Evolutionary conservation across 2,888 invertebrate genomes (phyloP).

Genomic region (Drosophila pegasa): DNA sequence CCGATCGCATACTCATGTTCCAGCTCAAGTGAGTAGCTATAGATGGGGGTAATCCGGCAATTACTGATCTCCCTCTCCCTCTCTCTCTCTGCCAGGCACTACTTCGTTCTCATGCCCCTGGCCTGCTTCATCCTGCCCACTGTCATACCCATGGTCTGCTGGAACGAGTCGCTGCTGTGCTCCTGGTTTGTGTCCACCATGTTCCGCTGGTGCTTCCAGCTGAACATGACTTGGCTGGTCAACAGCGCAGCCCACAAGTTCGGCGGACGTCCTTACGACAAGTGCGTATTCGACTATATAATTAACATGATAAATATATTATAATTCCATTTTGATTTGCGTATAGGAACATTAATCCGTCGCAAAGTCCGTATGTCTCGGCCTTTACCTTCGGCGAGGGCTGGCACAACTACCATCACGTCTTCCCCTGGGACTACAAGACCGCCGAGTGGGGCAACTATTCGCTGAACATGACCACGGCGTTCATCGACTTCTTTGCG

Average conservation of each 20-base stretch:
- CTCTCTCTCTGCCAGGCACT: conserved; percentile 86
- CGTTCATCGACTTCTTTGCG: conserved; percentile 92
- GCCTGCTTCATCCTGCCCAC: conserved; percentile 92
- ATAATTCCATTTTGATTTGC: not conserved
- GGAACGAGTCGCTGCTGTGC: conserved; percentile 90
- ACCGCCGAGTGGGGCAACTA: conserved; percentile 91
- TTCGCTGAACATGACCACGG: conserved; percentile 90
- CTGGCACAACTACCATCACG: conserved; percentile 93
- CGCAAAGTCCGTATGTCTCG: conserved; percentile 88
- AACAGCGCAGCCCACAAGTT: conserved; percentile 95
- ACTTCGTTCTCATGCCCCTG: conserved; percentile 88
- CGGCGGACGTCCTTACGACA: conserved; percentile 91
- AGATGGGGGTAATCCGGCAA: too few species aligned
- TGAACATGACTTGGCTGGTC: conserved; percentile 95
- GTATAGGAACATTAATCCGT: conserved; percentile 86
- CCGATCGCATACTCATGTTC: conserved; percentile 92
- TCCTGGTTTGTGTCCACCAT: conserved; percentile 89
- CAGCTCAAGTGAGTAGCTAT: conserved; percentile 91
- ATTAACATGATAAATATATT: too few species aligned
- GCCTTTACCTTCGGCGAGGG: conserved; percentile 89
- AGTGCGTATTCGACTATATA: conserved; percentile 82
- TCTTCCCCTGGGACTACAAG: conserved; percentile 94
- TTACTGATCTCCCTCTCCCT: not conserved
- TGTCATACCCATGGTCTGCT: conserved; percentile 89
- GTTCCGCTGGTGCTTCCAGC: conserved; percentile 91